Percentiles rank a stretch among this genome's conserved stretches.
Conservation (phyloP, 2,113 vertebrate species). For the Lichenostomus cassidix region DNA sequence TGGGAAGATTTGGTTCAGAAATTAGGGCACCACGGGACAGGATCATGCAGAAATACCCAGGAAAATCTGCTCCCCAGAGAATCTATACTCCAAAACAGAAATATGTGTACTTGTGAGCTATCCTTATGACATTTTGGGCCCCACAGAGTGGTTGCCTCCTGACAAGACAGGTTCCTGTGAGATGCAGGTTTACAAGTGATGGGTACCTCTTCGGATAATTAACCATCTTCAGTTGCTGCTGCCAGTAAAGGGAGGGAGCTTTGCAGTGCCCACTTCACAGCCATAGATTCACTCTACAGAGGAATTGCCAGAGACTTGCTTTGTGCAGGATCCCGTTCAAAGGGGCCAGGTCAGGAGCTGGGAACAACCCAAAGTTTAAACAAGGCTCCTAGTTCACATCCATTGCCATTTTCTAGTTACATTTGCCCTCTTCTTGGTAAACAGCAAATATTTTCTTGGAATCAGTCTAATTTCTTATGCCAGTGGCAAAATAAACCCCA, state of each 20-base stretch:
- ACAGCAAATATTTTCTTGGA: slow-evolving; percentile 50
- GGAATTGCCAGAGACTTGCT: not conserved
- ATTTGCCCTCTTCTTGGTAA: slow-evolving; percentile 3
- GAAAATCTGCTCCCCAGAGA: not conserved
- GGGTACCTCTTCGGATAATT: not conserved
- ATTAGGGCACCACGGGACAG: not conserved
- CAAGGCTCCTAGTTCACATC: not conserved
- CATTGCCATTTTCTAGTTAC: not conserved
- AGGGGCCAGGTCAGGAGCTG: not conserved
- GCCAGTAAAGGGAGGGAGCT: not conserved
- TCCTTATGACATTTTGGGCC: not conserved
- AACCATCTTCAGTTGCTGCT: not conserved
- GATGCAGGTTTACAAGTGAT: not conserved
- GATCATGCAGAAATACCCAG: not conserved
- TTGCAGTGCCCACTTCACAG: not conserved
- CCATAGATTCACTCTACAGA: not conserved
- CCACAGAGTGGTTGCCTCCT: not conserved
- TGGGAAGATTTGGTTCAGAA: not conserved
- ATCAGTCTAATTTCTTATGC: slow-evolving; percentile 16
- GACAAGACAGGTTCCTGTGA: slow-evolving; percentile 1
- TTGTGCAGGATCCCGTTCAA: not conserved
- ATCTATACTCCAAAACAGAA: not conserved
- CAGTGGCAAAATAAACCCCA: slow-evolving; percentile 51
- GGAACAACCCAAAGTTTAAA: not conserved
- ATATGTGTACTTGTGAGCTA: not conserved